A percentile compares a stretch with the other conserved stretches of the same genome.
phyloP scores from a whole-genome alignment of 2,797 vertebrate species.

The Microctenopoma lineatum region DNA sequence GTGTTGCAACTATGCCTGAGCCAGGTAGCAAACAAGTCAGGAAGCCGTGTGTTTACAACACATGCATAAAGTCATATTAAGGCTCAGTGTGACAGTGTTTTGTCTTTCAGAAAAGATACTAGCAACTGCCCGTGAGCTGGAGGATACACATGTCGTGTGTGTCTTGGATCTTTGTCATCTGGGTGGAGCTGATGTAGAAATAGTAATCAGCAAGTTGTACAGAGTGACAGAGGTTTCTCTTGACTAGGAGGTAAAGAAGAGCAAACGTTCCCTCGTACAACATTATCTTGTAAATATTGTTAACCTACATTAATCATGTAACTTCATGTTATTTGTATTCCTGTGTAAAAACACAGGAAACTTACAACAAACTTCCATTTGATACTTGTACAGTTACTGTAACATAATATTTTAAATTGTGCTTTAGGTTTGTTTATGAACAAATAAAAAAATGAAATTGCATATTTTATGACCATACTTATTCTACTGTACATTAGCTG shows the following conservation, averaged over 20 bases:
- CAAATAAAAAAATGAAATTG: conserved; percentile 15
- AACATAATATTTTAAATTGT: neutral
- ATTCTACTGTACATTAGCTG: conserved; percentile 7
- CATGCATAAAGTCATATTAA: neutral
- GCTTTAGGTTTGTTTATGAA: neutral
- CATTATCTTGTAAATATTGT: neutral
- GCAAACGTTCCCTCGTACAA: neutral
- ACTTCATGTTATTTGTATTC: conserved; percentile 9
- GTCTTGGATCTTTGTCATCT: conserved; percentile 91
- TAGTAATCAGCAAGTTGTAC: conserved; percentile 90
- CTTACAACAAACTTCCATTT: neutral
- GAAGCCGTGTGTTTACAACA: neutral
- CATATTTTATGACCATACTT: neutral
- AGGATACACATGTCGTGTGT: conserved; percentile 84
- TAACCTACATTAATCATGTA: conserved; percentile 13
- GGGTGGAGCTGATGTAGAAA: conserved; percentile 86
- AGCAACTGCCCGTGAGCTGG: conserved; percentile 81
- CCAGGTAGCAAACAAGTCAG: conserved; percentile 77
- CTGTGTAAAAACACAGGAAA: neutral
- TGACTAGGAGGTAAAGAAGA: conserved; percentile 27
- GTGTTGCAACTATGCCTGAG: conserved; percentile 55
- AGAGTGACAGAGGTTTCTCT: conserved; percentile 74
- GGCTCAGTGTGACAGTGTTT: neutral
- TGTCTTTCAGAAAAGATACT: conserved; percentile 84
- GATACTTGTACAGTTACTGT: conserved; percentile 27